phyloP scores from a whole-genome alignment of 2,113 vertebrate genomes.

The Macquaria ambigua region DNA sequence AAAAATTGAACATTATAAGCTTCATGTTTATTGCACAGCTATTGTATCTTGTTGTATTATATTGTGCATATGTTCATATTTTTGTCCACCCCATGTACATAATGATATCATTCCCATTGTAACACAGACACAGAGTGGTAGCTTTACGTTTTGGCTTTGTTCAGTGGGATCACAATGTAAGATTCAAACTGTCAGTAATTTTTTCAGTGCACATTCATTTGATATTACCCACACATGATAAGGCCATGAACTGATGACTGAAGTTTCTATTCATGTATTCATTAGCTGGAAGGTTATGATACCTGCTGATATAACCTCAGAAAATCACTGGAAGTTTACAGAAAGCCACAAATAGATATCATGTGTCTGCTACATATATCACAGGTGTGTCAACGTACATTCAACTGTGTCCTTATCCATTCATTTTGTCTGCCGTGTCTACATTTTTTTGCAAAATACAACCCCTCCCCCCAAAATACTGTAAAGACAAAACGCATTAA shows the following conservation, averaged over 20 bases:
- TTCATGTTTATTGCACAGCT: neutral
- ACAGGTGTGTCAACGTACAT: constrained; percentile 5
- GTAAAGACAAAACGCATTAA: constrained; percentile 48
- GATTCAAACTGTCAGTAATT: neutral
- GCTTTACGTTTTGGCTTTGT: neutral
- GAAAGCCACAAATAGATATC: neutral
- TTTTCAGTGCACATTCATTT: neutral
- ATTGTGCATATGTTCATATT: neutral
- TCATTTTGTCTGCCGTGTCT: neutral
- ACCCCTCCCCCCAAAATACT: constrained; percentile 7
- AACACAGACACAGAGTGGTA: neutral
- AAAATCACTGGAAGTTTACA: neutral
- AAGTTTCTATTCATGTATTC: neutral
- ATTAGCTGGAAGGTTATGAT: neutral
- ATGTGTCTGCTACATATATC: neutral
- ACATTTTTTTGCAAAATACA: neutral
- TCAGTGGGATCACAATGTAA: neutral
- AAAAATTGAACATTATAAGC: neutral
- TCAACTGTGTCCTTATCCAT: neutral
- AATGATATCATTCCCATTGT: neutral
- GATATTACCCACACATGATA: neutral
- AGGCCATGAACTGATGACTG: neutral
- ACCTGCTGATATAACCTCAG: too few relatives aligned
- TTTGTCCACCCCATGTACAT: neutral
- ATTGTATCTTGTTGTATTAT: neutral